Evolutionary conservation across 2,113 vertebrate genomes (phyloP).

Genomic region (Falcunculus frontatus): DNA sequence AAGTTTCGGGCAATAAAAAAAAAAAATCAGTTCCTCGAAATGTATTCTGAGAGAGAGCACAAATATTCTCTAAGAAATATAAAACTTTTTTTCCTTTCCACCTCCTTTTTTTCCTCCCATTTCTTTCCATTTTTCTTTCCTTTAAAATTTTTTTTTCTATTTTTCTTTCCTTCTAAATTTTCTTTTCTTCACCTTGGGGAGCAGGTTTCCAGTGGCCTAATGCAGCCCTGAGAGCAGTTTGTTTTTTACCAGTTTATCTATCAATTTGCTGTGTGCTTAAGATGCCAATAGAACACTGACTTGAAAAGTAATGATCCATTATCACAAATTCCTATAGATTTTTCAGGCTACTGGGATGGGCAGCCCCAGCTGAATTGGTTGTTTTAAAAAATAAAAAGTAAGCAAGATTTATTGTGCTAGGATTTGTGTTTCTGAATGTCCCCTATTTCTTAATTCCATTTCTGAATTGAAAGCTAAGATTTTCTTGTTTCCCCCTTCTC

Average conservation of each 20-base stretch:
- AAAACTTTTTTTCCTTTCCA: background rate
- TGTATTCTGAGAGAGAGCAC: background rate
- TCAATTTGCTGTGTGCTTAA: background rate
- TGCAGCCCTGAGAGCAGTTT: background rate
- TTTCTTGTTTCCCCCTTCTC: background rate
- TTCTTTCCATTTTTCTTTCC: background rate
- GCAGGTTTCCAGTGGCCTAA: rapidly evolving
- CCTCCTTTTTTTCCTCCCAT: rapidly evolving
- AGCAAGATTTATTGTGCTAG: background rate
- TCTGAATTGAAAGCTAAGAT: background rate
- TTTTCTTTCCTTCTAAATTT: background rate
- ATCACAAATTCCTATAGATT: background rate
- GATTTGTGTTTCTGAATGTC: background rate
- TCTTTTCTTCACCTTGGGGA: background rate
- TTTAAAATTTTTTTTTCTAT: background rate
- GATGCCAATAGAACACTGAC: background rate
- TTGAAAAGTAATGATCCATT: background rate
- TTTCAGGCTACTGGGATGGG: background rate
- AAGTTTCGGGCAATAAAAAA: rapidly evolving
- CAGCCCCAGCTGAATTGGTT: background rate
- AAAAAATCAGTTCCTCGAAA: background rate
- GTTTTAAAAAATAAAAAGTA: background rate
- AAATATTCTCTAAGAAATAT: background rate
- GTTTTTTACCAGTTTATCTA: background rate
- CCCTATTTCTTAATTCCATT: background rate